Conservation (phyloP, 1,140 invertebrate species). For the Sitobion miscanthi region DNA sequence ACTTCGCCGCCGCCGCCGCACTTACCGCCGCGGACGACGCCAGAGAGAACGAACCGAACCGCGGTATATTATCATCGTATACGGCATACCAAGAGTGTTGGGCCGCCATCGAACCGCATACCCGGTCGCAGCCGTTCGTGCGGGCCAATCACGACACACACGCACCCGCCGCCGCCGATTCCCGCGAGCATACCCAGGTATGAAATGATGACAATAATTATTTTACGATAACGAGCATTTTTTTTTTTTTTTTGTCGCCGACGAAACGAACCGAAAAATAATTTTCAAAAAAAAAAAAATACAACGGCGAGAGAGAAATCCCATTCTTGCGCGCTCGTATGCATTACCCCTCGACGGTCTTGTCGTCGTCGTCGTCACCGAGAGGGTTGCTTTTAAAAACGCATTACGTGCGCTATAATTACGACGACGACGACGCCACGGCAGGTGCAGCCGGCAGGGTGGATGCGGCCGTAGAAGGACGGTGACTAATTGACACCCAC, state of each 20-base stretch:
- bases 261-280: neutral
- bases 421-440: neutral
- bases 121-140: neutral
- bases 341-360: neutral
- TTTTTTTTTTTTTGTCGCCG: no score
- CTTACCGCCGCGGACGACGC: neutral
- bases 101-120: neutral
- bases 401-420: slow-evolving; percentile 9
- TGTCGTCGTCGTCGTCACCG: neutral
- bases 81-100: neutral
- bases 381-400: slow-evolving; percentile 8
- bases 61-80: no score
- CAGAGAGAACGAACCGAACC: neutral
- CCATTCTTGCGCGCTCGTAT: neutral
- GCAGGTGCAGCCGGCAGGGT: neutral
- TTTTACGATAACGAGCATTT: neutral
- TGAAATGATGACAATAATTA: neutral
- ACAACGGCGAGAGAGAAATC: neutral
- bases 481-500: neutral
- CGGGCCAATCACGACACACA: neutral
- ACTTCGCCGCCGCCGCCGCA: neutral
- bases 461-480: neutral
- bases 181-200: slow-evolving; percentile 32
- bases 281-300: no score
- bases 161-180: neutral